Percentiles rank a stretch among this genome's conserved stretches.
Conservation (phyloP, 2,113 vertebrate species). For the Paradoxurus hermaphroditus region DNA sequence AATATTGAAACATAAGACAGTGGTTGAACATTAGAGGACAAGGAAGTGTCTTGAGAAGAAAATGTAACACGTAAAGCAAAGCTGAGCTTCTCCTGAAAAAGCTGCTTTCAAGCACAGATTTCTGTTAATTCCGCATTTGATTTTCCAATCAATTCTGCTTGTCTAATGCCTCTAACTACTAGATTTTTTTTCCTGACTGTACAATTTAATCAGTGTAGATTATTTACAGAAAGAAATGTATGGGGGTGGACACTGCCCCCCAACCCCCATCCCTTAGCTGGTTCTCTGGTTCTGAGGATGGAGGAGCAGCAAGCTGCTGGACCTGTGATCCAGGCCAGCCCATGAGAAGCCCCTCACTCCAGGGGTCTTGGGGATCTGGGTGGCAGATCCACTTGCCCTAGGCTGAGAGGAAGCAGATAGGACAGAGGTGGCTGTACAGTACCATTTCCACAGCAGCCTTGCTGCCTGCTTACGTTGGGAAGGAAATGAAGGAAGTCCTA, state of each 20-base stretch:
- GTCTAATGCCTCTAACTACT: neutral
- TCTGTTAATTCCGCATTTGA: neutral
- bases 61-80: neutral
- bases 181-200: neutral
- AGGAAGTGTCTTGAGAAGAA: neutral
- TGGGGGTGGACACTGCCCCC: neutral
- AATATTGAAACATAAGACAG: neutral
- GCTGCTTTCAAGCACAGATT: neutral
- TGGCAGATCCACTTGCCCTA: neutral
- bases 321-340: neutral
- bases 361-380: neutral
- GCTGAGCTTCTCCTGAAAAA: neutral
- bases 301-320: neutral
- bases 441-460: slow-evolving; percentile 60
- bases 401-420: neutral
- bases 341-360: neutral
- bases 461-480: neutral
- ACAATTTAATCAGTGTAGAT: slow-evolving; percentile 69
- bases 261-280: neutral
- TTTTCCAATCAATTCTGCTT: neutral
- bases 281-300: neutral
- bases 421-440: slow-evolving; percentile 49
- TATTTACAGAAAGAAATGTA: slow-evolving; percentile 67
- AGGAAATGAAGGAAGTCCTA: neutral
- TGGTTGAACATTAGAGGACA: neutral